Evolutionary conservation across 92 coral and sea anemone species (phyloP).

Genomic region (Actinernus sp.): DNA sequence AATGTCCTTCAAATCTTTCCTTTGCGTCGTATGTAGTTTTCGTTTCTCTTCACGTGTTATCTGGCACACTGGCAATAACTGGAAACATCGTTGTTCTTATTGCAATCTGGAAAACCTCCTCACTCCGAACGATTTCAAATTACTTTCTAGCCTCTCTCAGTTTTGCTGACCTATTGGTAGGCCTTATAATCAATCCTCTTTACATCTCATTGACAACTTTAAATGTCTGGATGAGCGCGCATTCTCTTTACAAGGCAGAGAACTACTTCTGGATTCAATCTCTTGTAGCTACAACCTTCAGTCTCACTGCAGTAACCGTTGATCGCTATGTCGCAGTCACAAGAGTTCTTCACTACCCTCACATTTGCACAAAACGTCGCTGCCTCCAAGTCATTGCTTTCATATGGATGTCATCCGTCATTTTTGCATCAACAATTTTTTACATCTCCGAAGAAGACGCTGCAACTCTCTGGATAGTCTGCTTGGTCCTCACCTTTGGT

Average conservation of each 20-base stretch:
- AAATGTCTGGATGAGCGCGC: slow-evolving; percentile 71
- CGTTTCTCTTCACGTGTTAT: slow-evolving; percentile 5
- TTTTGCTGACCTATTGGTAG: slow-evolving; percentile 73
- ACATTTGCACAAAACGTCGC: slow-evolving; percentile 35
- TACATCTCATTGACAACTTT: slow-evolving; percentile 68
- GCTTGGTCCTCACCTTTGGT: slow-evolving; percentile 54
- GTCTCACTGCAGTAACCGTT: slow-evolving; percentile 58
- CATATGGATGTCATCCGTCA: slow-evolving; percentile 74
- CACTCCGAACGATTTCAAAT: slow-evolving; percentile 68
- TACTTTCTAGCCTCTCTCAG: slow-evolving; percentile 77
- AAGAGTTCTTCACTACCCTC: slow-evolving; percentile 33
- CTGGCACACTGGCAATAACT: slow-evolving; percentile 38
- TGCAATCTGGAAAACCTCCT: slow-evolving; percentile 48
- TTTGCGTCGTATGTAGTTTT: slow-evolving; percentile 9
- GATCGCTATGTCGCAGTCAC: slow-evolving; percentile 80
- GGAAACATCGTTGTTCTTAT: slow-evolving; percentile 66
- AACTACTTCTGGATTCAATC: slow-evolving; percentile 76
- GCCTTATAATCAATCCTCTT: slow-evolving; percentile 64
- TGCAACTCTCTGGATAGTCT: slow-evolving; percentile 68
- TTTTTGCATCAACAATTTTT: slow-evolving; percentile 48
- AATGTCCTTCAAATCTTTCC: slow-evolving; percentile 39
- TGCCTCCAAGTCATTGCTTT: slow-evolving; percentile 25
- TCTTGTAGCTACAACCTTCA: slow-evolving; percentile 67
- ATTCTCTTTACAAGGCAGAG: slow-evolving; percentile 52
- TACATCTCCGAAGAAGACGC: slow-evolving; percentile 38